phyloP scores from a whole-genome alignment of 2,888 invertebrate species.

The Callinectes sapidus region DNA sequence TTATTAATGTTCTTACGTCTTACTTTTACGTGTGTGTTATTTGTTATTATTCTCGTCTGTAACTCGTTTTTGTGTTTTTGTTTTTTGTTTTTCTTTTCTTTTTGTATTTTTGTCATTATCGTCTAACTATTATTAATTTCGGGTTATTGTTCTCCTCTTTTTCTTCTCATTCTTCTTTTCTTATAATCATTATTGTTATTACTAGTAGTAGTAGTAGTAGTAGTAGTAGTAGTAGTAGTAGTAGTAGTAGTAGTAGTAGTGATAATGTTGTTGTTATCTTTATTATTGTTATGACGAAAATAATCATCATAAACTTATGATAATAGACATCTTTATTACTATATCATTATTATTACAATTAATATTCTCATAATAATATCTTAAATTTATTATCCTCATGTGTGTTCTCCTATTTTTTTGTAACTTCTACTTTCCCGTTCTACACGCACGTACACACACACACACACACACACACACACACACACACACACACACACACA shows the following conservation, averaged over 20 bases:
- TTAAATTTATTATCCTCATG: not conserved
- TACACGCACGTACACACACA: constrained; percentile 11
- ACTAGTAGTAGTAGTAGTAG: too few relatives aligned
- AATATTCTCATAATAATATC: not conserved
- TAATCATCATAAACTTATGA: not conserved
- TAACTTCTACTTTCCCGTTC: not conserved
- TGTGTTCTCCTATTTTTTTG: not conserved
- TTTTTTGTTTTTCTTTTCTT: not conserved
- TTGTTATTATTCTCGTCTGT: not conserved
- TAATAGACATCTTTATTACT: not conserved
- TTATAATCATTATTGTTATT: not conserved
- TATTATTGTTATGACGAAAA: not conserved
- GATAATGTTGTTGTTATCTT: not conserved
- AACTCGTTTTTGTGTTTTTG: not conserved
- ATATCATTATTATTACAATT: not conserved
- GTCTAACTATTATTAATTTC: not conserved
- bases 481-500: constrained; percentile 1
- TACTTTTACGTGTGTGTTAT: not conserved
- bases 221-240: too few relatives aligned
- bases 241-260: not conserved
- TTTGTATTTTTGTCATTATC: not conserved
- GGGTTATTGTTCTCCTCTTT: not conserved
- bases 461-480: constrained; percentile 5
- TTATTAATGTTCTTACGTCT: not conserved
- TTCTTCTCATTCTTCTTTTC: not conserved